Conservation (phyloP, 2,888 invertebrate genomes). For the Drosophila barbarae region DNA sequence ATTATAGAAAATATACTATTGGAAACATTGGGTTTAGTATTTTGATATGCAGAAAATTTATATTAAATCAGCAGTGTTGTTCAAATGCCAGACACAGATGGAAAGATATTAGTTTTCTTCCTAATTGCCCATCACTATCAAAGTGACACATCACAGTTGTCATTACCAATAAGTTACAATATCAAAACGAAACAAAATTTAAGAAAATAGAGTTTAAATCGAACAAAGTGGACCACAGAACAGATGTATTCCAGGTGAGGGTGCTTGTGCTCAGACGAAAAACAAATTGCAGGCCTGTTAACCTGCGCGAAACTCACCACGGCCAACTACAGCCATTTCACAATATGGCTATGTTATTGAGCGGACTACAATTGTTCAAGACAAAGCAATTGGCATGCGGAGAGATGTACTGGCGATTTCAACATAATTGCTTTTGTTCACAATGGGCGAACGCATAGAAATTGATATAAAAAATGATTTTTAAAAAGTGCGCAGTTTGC, state of each 20-base stretch:
- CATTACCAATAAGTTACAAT: conserved; percentile 19
- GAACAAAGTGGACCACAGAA: conserved; percentile 13
- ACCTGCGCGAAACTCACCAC: conserved; percentile 61
- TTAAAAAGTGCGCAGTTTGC: conserved; percentile 69
- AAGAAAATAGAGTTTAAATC: conserved; percentile 3
- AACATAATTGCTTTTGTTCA: conserved; percentile 21
- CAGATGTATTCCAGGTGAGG: conserved; percentile 14
- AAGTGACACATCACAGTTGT: not conserved
- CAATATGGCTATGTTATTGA: conserved; percentile 37
- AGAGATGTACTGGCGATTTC: conserved; percentile 22
- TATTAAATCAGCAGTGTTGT: conserved; percentile 5
- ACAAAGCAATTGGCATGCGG: conserved; percentile 27
- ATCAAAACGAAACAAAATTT: conserved; percentile 1
- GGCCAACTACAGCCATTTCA: conserved; percentile 27
- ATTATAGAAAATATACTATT: not conserved
- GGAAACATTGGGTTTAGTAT: not conserved
- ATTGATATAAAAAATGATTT: conserved; percentile 31
- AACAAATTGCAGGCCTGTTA: conserved; percentile 57
- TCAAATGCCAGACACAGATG: not conserved
- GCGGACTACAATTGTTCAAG: conserved; percentile 19
- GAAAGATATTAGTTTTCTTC: not conserved
- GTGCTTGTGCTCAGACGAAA: conserved; percentile 10
- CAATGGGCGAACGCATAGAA: conserved; percentile 34
- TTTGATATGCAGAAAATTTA: too few relatives aligned
- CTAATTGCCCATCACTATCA: not conserved